Conservation (phyloP, 2,113 vertebrate species). For the Syngnathus typhle region DNA sequence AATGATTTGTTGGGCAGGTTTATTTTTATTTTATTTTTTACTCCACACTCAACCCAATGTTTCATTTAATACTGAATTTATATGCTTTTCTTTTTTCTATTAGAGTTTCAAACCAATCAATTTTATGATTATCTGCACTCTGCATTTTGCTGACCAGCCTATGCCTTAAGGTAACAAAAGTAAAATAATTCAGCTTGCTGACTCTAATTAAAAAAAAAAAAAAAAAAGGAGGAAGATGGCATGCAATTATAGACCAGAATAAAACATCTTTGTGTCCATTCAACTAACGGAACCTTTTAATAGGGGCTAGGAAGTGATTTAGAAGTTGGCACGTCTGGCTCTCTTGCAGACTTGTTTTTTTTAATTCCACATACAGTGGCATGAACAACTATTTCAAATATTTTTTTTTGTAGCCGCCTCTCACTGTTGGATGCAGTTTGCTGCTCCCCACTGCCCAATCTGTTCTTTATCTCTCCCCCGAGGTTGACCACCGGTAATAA, state of each 20-base stretch:
- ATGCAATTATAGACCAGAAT: background rate
- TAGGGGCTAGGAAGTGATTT: background rate
- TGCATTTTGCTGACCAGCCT: constrained; percentile 1
- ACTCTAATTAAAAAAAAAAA: background rate
- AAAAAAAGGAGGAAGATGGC: background rate
- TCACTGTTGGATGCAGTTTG: no score
- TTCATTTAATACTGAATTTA: background rate
- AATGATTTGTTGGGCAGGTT: background rate
- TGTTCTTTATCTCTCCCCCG: no score
- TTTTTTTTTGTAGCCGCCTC: no score
- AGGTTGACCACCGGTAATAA: no score
- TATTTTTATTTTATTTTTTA: background rate
- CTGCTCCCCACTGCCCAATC: no score
- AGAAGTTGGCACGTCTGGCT: background rate
- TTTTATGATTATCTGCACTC: background rate
- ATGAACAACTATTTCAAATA: no score
- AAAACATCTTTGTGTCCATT: background rate
- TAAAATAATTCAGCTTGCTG: background rate
- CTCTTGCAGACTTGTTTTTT: background rate
- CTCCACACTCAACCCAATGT: background rate
- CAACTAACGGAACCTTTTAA: background rate
- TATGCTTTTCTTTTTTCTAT: background rate
- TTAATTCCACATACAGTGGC: background rate
- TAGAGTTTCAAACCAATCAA: constrained; percentile 1
- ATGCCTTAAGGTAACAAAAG: background rate